Evolutionary conservation across 2,797 vertebrate genomes (phyloP).

Genomic region (Alauda arvensis): DNA sequence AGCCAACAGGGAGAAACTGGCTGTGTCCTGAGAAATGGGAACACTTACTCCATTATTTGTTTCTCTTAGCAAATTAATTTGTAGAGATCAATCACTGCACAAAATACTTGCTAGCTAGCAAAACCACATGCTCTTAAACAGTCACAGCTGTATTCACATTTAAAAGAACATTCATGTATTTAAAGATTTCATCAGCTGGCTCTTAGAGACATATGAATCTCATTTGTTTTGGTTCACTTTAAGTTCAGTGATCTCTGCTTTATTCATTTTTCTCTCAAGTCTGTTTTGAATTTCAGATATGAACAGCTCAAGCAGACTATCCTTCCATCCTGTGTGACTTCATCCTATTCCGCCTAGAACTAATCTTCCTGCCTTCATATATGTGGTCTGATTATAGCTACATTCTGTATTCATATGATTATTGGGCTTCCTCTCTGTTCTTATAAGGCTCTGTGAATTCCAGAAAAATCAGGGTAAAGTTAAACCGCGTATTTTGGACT

Average conservation of each 20-base stretch:
- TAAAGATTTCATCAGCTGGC: constrained; percentile 14
- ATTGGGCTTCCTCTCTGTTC: background rate
- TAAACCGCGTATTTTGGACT: background rate
- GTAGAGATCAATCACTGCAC: background rate
- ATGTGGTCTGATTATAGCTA: background rate
- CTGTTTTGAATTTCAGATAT: constrained; percentile 47
- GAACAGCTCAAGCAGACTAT: background rate
- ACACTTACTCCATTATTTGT: constrained; percentile 7
- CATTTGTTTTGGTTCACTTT: constrained; percentile 40
- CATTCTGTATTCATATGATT: background rate
- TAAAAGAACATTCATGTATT: background rate
- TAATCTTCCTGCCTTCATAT: background rate
- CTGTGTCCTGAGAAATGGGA: constrained; percentile 11
- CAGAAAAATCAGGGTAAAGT: background rate
- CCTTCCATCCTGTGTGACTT: constrained; percentile 15
- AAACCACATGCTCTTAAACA: background rate
- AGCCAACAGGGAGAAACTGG: background rate
- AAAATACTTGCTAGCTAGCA: background rate
- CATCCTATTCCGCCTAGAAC: background rate
- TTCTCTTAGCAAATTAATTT: constrained; percentile 32
- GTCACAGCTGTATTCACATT: background rate
- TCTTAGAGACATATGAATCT: constrained; percentile 12
- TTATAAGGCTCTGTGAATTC: background rate
- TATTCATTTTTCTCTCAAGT: constrained; percentile 4
- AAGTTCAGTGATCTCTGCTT: constrained; percentile 40